Evolutionary conservation across 2,113 vertebrate genomes (phyloP).

Genomic region (Anser cygnoides): DNA sequence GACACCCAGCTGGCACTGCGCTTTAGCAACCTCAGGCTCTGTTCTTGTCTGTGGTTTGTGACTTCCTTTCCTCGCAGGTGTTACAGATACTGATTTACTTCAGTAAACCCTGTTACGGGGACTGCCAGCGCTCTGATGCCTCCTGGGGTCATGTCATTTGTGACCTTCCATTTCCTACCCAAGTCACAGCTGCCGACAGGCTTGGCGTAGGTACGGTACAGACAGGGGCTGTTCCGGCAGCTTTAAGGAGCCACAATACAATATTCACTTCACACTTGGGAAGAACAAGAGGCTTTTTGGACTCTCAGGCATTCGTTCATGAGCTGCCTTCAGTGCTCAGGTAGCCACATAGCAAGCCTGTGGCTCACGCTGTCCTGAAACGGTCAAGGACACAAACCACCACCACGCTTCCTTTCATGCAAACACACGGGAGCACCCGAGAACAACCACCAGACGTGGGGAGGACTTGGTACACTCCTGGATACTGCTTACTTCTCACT

Average conservation of each 20-base stretch:
- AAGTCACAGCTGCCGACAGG: not conserved
- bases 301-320: not conserved
- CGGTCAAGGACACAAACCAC: not conserved
- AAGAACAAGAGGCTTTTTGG: not conserved
- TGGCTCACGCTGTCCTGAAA: not conserved
- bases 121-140: not conserved
- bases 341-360: not conserved
- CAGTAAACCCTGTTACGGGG: not conserved
- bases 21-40: not conserved
- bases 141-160: not conserved
- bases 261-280: not conserved
- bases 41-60: not conserved
- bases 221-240: not conserved
- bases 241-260: not conserved
- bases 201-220: not conserved
- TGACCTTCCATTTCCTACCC: not conserved
- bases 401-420: not conserved
- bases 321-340: not conserved
- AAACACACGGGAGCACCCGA: not conserved
- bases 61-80: not conserved
- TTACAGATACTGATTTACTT: not conserved
- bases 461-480: not conserved
- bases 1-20: not conserved
- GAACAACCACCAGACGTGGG: not conserved
- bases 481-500: not conserved